A percentile compares a stretch with the other conserved stretches of the same genome.
phyloP scores from a whole-genome alignment of 2,888 invertebrate species.

The Clivina fossor region DNA sequence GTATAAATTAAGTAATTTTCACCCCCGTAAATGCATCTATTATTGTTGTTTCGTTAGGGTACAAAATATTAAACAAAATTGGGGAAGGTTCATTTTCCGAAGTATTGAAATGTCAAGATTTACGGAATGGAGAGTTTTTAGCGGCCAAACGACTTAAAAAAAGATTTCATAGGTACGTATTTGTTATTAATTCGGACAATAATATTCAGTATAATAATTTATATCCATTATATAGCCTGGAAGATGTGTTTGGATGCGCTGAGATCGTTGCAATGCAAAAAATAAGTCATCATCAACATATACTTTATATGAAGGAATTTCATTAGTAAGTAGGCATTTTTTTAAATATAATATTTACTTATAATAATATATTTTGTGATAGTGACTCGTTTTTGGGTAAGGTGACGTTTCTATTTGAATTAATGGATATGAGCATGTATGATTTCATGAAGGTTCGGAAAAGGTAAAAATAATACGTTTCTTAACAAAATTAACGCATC shows the following conservation, averaged over 20 bases:
- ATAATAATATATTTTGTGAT: conserved; percentile 38
- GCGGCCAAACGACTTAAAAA: conserved; percentile 68
- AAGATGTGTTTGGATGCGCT: conserved; percentile 56
- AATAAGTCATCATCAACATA: conserved; percentile 62
- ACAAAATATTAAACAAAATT: conserved; percentile 64
- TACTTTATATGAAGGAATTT: conserved; percentile 63
- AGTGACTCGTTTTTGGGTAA: conserved; percentile 62
- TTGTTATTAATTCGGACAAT: background rate
- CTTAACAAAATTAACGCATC: conserved; percentile 29
- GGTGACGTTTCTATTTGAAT: conserved; percentile 64
- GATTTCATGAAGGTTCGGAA: conserved; percentile 61
- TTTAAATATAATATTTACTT: conserved; percentile 30
- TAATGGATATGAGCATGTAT: conserved; percentile 72
- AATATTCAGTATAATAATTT: conserved; percentile 10
- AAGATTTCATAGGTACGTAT: conserved; percentile 58
- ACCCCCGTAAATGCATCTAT: too few relatives aligned
- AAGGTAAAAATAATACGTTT: conserved; percentile 48
- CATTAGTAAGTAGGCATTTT: conserved; percentile 58
- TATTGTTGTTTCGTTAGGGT: too few relatives aligned
- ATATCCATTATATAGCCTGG: conserved; percentile 49
- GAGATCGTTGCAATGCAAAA: conserved; percentile 65
- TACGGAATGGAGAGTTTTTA: conserved; percentile 56
- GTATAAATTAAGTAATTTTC: conserved; percentile 25
- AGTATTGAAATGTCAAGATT: conserved; percentile 66
- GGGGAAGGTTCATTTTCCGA: conserved; percentile 72